phyloP scores from a whole-genome alignment of 2,888 invertebrate genomes.

The Lymantria monacha region DNA sequence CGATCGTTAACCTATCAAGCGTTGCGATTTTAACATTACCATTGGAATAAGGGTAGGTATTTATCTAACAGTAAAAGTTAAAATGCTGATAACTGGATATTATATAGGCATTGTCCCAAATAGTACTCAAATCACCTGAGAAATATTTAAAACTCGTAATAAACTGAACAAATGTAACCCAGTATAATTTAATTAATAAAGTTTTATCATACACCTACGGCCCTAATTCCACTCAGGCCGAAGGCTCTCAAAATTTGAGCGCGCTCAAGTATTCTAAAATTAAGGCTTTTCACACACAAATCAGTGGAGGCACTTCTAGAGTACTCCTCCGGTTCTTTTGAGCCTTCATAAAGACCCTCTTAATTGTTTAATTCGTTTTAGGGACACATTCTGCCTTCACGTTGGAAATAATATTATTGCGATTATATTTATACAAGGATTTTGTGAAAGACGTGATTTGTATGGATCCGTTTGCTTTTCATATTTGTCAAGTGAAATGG shows the following conservation, averaged over 20 bases:
- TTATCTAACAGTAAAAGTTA: too few relatives aligned
- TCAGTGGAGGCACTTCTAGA: constrained; percentile 19
- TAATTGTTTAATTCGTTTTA: constrained; percentile 52
- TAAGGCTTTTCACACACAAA: constrained; percentile 30
- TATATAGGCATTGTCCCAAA: too few relatives aligned
- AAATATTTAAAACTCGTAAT: background rate
- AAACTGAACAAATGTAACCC: background rate
- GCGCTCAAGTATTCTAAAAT: constrained; percentile 25
- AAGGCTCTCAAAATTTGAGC: constrained; percentile 14
- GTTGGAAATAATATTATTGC: constrained; percentile 9
- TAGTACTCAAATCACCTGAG: too few relatives aligned
- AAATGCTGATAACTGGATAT: too few relatives aligned
- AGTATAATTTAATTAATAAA: background rate
- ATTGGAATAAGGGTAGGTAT: too few relatives aligned
- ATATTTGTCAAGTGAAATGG: background rate
- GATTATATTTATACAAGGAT: constrained; percentile 10
- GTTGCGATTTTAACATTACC: too few relatives aligned
- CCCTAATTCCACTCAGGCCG: constrained; percentile 2
- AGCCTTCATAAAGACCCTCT: constrained; percentile 35
- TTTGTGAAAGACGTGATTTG: constrained; percentile 8
- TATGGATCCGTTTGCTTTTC: background rate
- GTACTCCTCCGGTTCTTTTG: constrained; percentile 34
- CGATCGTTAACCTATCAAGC: too few relatives aligned
- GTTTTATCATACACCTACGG: constrained; percentile 1
- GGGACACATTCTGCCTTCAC: constrained; percentile 21